These are phyloP conservation scores for Andrena dorsata DNA, from an alignment of 2,888 invertebrate genomes.

Conservation along the genomic window DNA sequence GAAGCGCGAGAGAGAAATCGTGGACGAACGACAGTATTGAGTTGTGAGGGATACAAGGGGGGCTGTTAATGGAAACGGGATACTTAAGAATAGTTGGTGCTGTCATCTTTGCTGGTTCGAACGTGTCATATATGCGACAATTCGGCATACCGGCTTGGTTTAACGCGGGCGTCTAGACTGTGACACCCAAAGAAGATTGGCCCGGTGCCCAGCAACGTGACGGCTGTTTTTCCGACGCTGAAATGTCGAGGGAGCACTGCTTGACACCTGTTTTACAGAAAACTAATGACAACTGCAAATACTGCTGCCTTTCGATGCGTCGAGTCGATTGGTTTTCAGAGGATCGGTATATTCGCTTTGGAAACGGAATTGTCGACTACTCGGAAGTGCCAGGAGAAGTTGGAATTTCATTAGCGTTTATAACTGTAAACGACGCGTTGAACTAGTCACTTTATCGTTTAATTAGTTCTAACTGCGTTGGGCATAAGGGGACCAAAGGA, in stretches of 20 bases:
- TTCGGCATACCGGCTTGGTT: constrained; percentile 17
- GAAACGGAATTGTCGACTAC: background rate
- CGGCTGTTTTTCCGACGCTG: constrained; percentile 21
- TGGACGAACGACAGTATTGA: constrained; percentile 21
- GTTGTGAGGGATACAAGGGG: background rate
- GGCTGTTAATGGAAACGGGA: background rate
- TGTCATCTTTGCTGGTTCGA: constrained; percentile 7
- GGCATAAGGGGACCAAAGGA: constrained; percentile 38
- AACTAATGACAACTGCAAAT: background rate
- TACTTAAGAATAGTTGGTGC: constrained; percentile 3
- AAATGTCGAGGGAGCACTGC: constrained; percentile 34
- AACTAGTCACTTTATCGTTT: constrained; percentile 31
- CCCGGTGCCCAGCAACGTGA: constrained; percentile 40
- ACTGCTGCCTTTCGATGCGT: background rate
- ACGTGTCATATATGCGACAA: background rate
- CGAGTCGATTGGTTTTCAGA: too few species aligned
- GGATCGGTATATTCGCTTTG: background rate
- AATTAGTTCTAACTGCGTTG: background rate
- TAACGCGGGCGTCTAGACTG: constrained; percentile 20
- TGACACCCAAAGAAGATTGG: constrained; percentile 50
- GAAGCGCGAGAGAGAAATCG: background rate
- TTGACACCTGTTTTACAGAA: constrained; percentile 44
- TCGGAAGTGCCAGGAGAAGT: background rate
- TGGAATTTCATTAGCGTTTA: background rate
- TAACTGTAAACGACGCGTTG: background rate